Evolutionary conservation across 2,797 vertebrate species (phyloP).

Genomic region (Percopsis omiscomaycus): DNA sequence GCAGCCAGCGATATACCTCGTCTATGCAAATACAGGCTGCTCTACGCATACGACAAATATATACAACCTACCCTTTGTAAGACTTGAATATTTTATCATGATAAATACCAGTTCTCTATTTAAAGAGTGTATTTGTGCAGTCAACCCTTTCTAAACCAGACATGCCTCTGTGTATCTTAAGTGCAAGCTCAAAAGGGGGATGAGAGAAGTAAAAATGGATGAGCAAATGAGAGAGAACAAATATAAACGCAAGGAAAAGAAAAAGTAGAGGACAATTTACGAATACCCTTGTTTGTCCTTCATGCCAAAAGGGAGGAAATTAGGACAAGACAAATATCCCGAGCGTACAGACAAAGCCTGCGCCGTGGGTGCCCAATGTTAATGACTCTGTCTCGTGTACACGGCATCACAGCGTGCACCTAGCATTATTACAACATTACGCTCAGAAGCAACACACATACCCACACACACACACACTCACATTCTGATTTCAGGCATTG

Average conservation of each 20-base stretch:
- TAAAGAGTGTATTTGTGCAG: constrained; percentile 32
- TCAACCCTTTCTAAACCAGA: constrained; percentile 19
- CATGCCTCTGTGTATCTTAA: background rate
- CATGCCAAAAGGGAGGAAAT: constrained; percentile 54
- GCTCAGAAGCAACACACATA: no score
- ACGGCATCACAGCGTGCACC: no score
- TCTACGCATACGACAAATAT: constrained; percentile 3
- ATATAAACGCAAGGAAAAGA: constrained; percentile 17
- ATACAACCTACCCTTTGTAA: constrained; percentile 8
- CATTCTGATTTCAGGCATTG: no score
- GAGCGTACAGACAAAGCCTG: constrained; percentile 32
- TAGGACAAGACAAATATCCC: constrained; percentile 58
- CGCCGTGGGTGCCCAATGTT: constrained; percentile 1
- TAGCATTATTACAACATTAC: no score
- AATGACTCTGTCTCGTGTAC: no score
- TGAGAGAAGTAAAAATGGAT: constrained; percentile 6
- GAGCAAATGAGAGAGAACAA: constrained; percentile 19
- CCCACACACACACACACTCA: no score
- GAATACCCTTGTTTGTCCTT: constrained; percentile 61
- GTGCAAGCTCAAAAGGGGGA: background rate
- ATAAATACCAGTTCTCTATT: constrained; percentile 3
- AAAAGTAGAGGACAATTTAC: constrained; percentile 40
- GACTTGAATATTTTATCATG: constrained; percentile 16
- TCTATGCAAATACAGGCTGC: constrained; percentile 4
- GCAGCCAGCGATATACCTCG: background rate